Base-by-base conservation (phyloP, 2,113 vertebrate species). In the Dryoscopus gambensis region DNA sequence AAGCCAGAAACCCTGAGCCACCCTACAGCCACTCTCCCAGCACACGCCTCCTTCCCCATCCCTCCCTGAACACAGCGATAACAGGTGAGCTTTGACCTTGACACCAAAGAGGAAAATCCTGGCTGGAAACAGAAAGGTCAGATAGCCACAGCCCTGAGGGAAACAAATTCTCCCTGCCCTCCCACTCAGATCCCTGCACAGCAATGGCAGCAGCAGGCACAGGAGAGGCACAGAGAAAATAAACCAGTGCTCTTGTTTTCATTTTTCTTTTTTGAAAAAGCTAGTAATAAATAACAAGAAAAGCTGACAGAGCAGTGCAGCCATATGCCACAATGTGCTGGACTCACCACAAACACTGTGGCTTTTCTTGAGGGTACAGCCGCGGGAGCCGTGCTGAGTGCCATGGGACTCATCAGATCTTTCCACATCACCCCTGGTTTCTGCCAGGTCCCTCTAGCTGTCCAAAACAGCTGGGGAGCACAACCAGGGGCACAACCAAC, bases 401-500 rank as follows among this genome's bases (percentile, higher is more conserved):
- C 67, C 13, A 0, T 24, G n/a, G 63, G 65, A 31, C 69, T 49
- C 5, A 0, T 7, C 0, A 0, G 3, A 13, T 7, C 9, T 22
- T 59, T 39, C 10, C 15, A 13, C 19, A 22, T 7, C 59, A 28
- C 27, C 24, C 74, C 21, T 24, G 7, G 6, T 12, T 39, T 22
- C 85, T 63, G 75, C 39, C 73, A 44, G 15, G 24, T 37, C n/a
- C 64, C 24, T 42, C 28, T 63, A 20, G 49, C 55, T 56, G 80
- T 68, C 52, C 44, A 16, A 9, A 80, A 33, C 23, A 37, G 12
- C 14, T 6, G 12, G 12, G 17, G 8, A 3, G 5, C 39, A 88
- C 55, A 50, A 69, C 31, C 2, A 1, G 23, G 40, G 17, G 15
- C 20, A 49, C 42, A 30, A 56, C 28, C 5, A 53, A 49, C 30